Evolutionary conservation across 2,888 invertebrate genomes (phyloP).

Genomic region (Esperia sulphurella): DNA sequence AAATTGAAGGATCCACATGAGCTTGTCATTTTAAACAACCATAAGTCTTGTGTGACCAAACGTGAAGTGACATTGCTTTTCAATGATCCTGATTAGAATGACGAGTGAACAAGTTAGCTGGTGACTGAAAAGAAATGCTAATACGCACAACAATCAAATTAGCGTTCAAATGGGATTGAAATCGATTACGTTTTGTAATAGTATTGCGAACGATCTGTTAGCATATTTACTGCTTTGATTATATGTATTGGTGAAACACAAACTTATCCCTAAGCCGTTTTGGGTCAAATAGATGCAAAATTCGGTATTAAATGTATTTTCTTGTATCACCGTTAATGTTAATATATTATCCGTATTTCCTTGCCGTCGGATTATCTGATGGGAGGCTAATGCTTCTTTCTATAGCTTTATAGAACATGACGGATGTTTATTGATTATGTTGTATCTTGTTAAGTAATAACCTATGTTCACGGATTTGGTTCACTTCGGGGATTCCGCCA

Average conservation of each 20-base stretch:
- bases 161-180: too few species aligned
- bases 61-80: too few species aligned
- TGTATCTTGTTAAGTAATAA: neutral
- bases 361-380: conserved; percentile 5
- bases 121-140: too few species aligned
- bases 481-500: neutral
- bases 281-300: conserved; percentile 19
- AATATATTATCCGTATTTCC: too few species aligned
- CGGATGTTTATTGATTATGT: neutral
- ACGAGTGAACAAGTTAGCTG: too few species aligned
- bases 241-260: neutral
- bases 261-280: conserved; percentile 7
- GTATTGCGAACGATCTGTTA: neutral
- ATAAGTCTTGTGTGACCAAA: too few species aligned
- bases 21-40: too few species aligned
- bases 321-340: conserved; percentile 14
- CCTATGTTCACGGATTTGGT: neutral
- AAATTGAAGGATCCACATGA: too few species aligned
- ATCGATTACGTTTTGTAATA: too few species aligned
- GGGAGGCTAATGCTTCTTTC: neutral
- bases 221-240: neutral
- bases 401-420: neutral
- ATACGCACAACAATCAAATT: too few species aligned
- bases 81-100: too few species aligned
- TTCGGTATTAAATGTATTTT: conserved; percentile 19